These are phyloP conservation scores for Hipposideros larvatus DNA, from an alignment of 2,797 vertebrate genomes.

Conservation along the genomic window DNA sequence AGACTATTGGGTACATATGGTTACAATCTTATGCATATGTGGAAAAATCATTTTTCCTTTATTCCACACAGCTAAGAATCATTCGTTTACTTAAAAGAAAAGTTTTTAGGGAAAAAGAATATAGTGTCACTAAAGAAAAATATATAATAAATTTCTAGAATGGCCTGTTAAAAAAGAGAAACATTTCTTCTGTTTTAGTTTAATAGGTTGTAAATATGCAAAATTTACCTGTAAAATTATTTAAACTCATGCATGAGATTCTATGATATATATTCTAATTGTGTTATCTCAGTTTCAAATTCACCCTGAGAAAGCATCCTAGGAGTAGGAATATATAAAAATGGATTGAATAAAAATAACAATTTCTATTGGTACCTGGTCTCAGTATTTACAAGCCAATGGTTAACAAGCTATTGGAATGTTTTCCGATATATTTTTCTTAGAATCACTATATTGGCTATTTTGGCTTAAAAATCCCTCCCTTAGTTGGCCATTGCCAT, in stretches of 20 bases:
- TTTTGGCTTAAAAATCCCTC: background rate
- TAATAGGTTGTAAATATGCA: background rate
- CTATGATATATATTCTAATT: background rate
- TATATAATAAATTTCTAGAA: constrained; percentile 31
- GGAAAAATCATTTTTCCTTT: constrained; percentile 63
- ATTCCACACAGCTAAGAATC: constrained; percentile 26
- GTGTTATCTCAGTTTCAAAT: constrained; percentile 4
- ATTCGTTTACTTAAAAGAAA: background rate
- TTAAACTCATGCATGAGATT: background rate
- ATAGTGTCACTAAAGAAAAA: background rate
- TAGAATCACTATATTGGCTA: background rate
- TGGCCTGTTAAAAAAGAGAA: background rate
- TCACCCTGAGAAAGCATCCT: background rate
- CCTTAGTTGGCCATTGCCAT: background rate
- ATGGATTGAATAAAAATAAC: constrained; percentile 16
- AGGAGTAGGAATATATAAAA: background rate
- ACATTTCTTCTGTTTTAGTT: background rate
- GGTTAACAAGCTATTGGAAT: background rate
- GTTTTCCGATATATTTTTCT: background rate
- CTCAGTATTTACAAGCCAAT: background rate
- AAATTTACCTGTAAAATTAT: background rate
- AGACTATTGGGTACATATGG: constrained; percentile 60
- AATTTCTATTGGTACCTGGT: background rate
- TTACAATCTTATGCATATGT: constrained; percentile 71
- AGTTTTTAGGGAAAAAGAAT: background rate